Conservation (phyloP, 2,888 invertebrate species). For the Apamea monoglypha region DNA sequence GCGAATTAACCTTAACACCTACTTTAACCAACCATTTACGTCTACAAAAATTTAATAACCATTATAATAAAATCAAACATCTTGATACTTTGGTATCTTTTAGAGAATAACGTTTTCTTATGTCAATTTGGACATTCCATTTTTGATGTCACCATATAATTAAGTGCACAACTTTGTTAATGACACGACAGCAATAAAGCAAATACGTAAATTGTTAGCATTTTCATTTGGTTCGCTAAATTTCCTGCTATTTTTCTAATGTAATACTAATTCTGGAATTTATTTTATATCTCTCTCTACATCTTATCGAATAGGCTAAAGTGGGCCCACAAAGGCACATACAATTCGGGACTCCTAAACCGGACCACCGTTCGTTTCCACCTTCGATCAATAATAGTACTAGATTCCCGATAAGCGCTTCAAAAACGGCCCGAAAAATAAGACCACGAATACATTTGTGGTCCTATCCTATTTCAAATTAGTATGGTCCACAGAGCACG, state of each 20-base stretch:
- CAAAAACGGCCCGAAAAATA: no score
- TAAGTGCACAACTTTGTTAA: slow-evolving; percentile 24
- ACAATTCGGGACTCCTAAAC: not conserved
- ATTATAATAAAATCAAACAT: slow-evolving; percentile 17
- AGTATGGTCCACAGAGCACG: no score
- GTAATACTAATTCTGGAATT: slow-evolving; percentile 50
- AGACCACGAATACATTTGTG: no score
- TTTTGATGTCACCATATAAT: not conserved
- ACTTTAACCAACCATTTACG: slow-evolving; percentile 20
- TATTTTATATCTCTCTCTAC: slow-evolving; percentile 1
- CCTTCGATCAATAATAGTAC: no score
- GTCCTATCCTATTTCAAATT: no score
- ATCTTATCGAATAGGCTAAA: not conserved
- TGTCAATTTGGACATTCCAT: slow-evolving; percentile 3
- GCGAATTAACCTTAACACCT: slow-evolving; percentile 13
- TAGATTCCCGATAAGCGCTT: no score
- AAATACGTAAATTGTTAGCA: slow-evolving; percentile 1
- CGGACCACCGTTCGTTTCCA: not conserved
- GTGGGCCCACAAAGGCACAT: not conserved
- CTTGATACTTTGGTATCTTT: slow-evolving; percentile 49
- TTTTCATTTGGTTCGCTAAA: slow-evolving; percentile 18
- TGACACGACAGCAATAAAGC: slow-evolving; percentile 32
- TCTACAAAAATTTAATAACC: slow-evolving; percentile 39
- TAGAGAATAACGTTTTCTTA: slow-evolving; percentile 16
- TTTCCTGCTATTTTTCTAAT: slow-evolving; percentile 8